phyloP scores from a whole-genome alignment of 2,113 vertebrate species.

The Rostratula benghalensis region DNA sequence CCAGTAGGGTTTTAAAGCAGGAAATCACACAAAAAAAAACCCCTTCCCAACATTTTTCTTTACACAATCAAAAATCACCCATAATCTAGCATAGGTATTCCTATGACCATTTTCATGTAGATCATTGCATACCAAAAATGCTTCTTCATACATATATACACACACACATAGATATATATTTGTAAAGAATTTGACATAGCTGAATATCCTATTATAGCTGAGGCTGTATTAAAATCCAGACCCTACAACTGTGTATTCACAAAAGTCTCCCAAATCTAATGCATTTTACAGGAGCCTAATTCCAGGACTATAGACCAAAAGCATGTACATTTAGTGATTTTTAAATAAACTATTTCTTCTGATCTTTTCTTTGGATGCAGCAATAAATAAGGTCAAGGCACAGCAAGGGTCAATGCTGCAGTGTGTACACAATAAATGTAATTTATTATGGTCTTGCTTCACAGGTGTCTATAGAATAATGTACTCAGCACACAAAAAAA shows the following conservation, averaged over 20 bases:
- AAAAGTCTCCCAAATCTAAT: neutral
- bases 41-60: neutral
- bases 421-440: neutral
- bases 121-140: neutral
- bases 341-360: neutral
- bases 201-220: neutral
- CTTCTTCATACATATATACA: neutral
- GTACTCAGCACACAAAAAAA: slow-evolving; percentile 41
- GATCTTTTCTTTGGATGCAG: neutral
- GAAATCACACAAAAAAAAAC: neutral
- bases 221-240: neutral
- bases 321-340: neutral
- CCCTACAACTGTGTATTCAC: neutral
- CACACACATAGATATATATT: neutral
- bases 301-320: neutral
- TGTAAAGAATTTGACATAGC: neutral
- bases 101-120: neutral
- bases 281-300: neutral
- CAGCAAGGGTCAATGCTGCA: neutral
- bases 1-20: neutral
- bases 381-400: neutral
- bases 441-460: slow-evolving; percentile 53
- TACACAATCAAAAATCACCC: neutral
- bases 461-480: slow-evolving; percentile 43
- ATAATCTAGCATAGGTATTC: neutral